phyloP scores from a whole-genome alignment of 2,113 vertebrate species.

The Colossoma macropomum region DNA sequence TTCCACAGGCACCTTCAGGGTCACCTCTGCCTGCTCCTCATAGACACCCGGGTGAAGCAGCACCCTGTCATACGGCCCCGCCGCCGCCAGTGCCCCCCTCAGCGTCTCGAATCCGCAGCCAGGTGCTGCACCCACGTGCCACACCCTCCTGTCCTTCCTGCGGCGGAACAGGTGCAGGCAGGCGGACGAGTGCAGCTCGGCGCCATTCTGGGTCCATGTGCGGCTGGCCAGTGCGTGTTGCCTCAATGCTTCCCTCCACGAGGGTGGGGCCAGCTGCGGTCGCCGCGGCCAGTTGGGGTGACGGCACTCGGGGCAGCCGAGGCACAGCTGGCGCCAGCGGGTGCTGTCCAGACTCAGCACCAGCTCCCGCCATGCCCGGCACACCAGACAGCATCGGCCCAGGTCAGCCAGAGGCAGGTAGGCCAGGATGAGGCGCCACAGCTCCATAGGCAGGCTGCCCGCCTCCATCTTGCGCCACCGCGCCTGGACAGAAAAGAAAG shows the following conservation, averaged over 20 bases:
- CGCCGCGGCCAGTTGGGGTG: slow-evolving; percentile 90
- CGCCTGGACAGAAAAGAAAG: not conserved
- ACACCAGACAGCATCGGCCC: slow-evolving; percentile 88
- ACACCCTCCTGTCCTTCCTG: slow-evolving; percentile 78
- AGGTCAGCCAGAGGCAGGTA: slow-evolving; percentile 85
- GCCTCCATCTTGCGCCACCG: slow-evolving; percentile 76
- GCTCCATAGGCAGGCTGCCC: slow-evolving; percentile 79
- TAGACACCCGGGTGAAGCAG: slow-evolving; percentile 84
- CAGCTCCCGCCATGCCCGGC: slow-evolving; percentile 84
- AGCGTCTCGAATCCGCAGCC: slow-evolving; percentile 83
- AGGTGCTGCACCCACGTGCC: slow-evolving; percentile 70
- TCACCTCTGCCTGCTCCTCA: slow-evolving; percentile 84
- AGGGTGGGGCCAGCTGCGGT: slow-evolving; percentile 79
- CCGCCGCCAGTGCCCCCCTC: slow-evolving; percentile 78
- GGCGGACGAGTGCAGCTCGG: slow-evolving; percentile 80
- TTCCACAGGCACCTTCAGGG: slow-evolving; percentile 87
- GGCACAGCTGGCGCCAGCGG: slow-evolving; percentile 88
- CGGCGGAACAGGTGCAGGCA: slow-evolving; percentile 85
- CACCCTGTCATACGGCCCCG: slow-evolving; percentile 80
- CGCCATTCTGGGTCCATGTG: slow-evolving; percentile 83
- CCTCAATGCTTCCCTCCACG: slow-evolving; percentile 87
- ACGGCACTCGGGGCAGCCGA: slow-evolving; percentile 81
- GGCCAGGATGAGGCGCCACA: slow-evolving; percentile 87
- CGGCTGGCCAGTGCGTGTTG: slow-evolving; percentile 84
- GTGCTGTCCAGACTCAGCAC: slow-evolving; percentile 90